Evolutionary conservation across 1,140 invertebrate genomes (phyloP), one percentile per base, ranked within the genome.

Genomic region (Eufriesea mexicana): DNA sequence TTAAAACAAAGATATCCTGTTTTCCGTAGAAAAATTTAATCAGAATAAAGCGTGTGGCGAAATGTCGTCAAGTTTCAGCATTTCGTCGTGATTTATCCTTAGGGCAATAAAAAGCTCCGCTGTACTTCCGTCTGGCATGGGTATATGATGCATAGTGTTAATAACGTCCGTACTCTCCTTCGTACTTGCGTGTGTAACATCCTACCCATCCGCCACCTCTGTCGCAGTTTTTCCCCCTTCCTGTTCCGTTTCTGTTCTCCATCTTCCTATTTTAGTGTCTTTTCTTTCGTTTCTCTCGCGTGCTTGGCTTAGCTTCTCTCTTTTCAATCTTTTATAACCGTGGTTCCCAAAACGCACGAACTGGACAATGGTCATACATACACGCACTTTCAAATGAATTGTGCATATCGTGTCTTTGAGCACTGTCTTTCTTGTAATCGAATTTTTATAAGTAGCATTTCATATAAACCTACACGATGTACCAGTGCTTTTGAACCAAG

Each of bases 121-220:
- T 77, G 64, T 80, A n/a, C 74, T 35, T 74, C 68, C 74, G 42
- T 54, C 77, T 77, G 54, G 68, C 67, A 68, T 67, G 45, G 62
- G 73, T 86, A 84, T 79, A 90, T 90, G 90, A 91, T 90, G 88
- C 88, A 91, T 90, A 90, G 90, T 90, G 89, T 91, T 91, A 91
- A 91, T 91, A 91, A 90, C 85, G 84, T 87, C 78, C 64, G 57
- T 86, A 59, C 57, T 86, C 70, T 86, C 57, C 51, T 87, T 87
- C 70, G 47, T 83, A 68, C 68, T 78, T 51, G 42, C 70, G 54
- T 74, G 23, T 79, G 68, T 57, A 55, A 73, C 57, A 28, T 49
- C 28, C 75, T 54, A 54, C 42, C 49, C 49, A 47, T 51, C 47
- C 20, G 18, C 57, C 76, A 28, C 54, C 76, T 47, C 45, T 84